Evolutionary conservation across 1,140 invertebrate species (phyloP).

Genomic region (Heliconius hewitsoni): DNA sequence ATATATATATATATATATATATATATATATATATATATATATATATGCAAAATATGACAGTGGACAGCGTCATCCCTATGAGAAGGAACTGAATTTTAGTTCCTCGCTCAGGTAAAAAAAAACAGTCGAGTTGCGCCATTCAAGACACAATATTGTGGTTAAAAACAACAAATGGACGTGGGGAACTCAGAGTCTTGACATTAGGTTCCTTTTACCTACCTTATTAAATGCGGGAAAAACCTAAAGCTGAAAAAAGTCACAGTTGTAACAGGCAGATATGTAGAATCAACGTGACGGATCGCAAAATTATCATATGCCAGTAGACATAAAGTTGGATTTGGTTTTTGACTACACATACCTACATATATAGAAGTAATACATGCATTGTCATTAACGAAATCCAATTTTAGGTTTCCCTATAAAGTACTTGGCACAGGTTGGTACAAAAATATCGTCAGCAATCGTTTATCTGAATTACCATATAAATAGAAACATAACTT

Average conservation of each 20-base stretch:
- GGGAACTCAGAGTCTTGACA: no score
- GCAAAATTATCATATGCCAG: not conserved
- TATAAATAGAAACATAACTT: constrained; percentile 10
- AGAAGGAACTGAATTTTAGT: not conserved
- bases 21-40: no score
- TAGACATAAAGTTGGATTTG: not conserved
- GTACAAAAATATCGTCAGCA: not conserved
- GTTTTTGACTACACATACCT: no score
- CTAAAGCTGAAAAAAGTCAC: no score
- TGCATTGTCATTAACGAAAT: not conserved
- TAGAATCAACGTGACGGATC: no score
- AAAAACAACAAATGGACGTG: not conserved
- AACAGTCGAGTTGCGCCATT: not conserved
- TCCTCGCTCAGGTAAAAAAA: not conserved
- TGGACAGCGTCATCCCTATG: not conserved
- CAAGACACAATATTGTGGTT: not conserved
- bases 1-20: no score
- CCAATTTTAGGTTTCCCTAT: not conserved
- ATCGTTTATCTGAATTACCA: constrained; percentile 12
- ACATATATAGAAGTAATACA: no score
- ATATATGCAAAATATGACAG: no score
- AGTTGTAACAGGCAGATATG: not conserved
- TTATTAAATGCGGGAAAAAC: no score
- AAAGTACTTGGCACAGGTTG: constrained; percentile 9
- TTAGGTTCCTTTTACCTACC: no score